Conservation (phyloP, 2,888 invertebrate species). For the Drosophila mimetica region DNA sequence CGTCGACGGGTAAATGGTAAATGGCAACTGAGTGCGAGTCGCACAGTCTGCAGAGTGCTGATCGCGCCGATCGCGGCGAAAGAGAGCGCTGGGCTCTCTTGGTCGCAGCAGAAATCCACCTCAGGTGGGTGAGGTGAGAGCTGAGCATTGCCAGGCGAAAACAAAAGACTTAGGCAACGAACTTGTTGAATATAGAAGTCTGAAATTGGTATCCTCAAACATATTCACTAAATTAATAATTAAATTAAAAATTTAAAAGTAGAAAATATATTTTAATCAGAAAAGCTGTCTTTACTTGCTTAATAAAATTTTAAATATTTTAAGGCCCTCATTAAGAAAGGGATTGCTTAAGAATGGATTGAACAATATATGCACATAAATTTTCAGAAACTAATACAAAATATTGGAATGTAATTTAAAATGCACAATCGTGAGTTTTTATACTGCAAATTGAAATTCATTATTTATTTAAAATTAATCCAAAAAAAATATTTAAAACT, state of each 20-base stretch:
- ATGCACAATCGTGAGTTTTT: too few relatives aligned
- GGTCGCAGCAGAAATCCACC: constrained; percentile 7
- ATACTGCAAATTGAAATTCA: too few relatives aligned
- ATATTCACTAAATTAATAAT: neutral
- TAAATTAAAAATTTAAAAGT: neutral
- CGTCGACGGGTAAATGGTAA: constrained; percentile 82
- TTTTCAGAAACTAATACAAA: too few relatives aligned
- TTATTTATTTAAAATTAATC: too few relatives aligned
- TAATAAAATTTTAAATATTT: too few relatives aligned
- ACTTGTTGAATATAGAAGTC: constrained; percentile 39
- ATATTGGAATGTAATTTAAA: too few relatives aligned
- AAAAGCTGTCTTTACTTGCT: too few relatives aligned
- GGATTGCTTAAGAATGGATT: too few relatives aligned
- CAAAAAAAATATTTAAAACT: too few relatives aligned
- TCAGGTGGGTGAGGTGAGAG: neutral
- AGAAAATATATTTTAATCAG: neutral
- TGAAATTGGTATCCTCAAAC: neutral
- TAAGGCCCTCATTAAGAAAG: too few relatives aligned
- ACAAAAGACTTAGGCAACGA: constrained; percentile 57
- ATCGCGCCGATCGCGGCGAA: neutral
- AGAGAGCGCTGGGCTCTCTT: constrained; percentile 11
- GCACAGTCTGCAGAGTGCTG: constrained; percentile 3
- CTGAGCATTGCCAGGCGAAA: constrained; percentile 50
- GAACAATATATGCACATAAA: too few relatives aligned
- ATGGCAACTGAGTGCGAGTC: constrained; percentile 73